Conservation (phyloP, 2,113 vertebrate genomes). For the Acrocephalus kingi region DNA sequence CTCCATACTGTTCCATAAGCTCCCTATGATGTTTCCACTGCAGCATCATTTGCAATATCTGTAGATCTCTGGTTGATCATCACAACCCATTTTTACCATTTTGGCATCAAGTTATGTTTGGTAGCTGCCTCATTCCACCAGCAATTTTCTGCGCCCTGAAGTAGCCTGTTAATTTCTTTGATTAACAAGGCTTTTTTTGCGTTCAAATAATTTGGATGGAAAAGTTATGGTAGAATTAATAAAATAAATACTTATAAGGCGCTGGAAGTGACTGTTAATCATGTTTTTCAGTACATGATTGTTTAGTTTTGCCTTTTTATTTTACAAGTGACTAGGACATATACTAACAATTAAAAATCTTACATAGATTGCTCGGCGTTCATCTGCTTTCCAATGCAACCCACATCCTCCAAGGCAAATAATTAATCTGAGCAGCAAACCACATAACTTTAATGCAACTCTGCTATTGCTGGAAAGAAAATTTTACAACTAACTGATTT, state of each 20-base stretch:
- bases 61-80: background rate
- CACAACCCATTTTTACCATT: background rate
- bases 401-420: background rate
- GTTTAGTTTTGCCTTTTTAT: background rate
- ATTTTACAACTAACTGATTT: background rate
- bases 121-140: background rate
- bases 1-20: background rate
- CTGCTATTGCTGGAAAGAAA: background rate
- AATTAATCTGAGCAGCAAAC: background rate
- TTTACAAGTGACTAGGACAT: background rate
- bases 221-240: background rate
- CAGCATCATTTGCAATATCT: background rate
- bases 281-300: background rate
- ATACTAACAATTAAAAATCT: background rate
- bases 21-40: background rate
- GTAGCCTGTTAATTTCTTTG: background rate
- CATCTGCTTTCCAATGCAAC: background rate
- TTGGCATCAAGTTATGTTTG: background rate
- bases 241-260: background rate
- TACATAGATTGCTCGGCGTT: background rate
- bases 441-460: background rate
- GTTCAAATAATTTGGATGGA: background rate
- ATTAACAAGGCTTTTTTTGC: background rate
- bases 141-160: background rate
- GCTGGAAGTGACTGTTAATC: background rate